A percentile compares a stretch with the other conserved stretches of the same genome.
Conservation (phyloP, 2,888 invertebrate species). For the Philopedon plagiatum region DNA sequence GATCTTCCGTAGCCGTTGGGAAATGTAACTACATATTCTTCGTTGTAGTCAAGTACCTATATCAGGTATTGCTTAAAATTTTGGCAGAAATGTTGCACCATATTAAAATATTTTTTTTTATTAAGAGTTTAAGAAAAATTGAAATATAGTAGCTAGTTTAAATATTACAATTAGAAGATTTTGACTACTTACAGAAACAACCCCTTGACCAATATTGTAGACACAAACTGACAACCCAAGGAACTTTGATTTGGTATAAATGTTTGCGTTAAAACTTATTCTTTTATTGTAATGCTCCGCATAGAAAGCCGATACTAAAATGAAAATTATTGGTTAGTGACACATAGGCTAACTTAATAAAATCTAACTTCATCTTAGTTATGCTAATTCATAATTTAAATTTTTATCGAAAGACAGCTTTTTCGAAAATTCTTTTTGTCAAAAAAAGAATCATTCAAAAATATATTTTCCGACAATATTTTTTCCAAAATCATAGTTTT, state of each 20-base stretch:
- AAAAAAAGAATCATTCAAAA: too few relatives aligned
- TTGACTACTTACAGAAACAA: conserved; percentile 76
- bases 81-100: not conserved
- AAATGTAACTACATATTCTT: conserved; percentile 96
- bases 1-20: conserved; percentile 99
- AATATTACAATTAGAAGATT: not conserved
- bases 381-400: too few relatives aligned
- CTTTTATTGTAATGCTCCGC: conserved; percentile 94
- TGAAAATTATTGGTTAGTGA: not conserved
- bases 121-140: too few relatives aligned
- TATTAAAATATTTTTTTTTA: not conserved
- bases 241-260: conserved; percentile 99
- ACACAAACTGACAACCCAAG: conserved; percentile 97
- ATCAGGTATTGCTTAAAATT: conserved; percentile 5
- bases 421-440: too few relatives aligned
- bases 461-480: too few relatives aligned
- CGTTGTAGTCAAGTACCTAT: conserved; percentile 86
- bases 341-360: too few relatives aligned
- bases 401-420: too few relatives aligned
- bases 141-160: too few relatives aligned
- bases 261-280: conserved; percentile 94
- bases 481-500: too few relatives aligned
- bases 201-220: conserved; percentile 96
- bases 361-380: too few relatives aligned
- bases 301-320: conserved; percentile 96